Evolutionary conservation across 2,113 vertebrate genomes (phyloP), one percentile per base, ranked within the genome.

Genomic region (Hemichromis elongatus): DNA sequence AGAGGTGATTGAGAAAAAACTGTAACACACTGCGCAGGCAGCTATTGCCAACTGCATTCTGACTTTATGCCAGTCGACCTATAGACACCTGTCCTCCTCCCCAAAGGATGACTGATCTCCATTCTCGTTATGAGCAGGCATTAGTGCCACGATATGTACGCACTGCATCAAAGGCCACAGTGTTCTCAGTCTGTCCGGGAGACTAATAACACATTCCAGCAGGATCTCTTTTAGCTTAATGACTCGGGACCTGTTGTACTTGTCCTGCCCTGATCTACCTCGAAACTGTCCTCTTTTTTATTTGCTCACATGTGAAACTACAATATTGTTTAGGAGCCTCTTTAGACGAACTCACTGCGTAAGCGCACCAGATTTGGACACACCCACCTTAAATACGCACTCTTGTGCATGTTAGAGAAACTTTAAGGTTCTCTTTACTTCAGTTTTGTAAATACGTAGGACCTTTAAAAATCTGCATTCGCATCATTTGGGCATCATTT

Each of bases 161-260:
- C 70, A 30, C 37, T 63, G 81, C 81, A 35, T 81, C 70, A 63
- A 82, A 86, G 85, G 84, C 68, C 81, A 66, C 12, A 53, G 52
- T 81, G 81, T 91, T 82, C 50, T 30, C 82, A 42, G 42, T 83
- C 82, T 53, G 56, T 86, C 55, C 57, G 16, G 79, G 85, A 88
- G 85, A 78, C 59, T 50, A 37, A 84, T 86, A 66, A 79, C 26
- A 77, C 5, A 68, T 16, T 84, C 81, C 63, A 26, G 78, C 80
- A 70, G 73, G 70, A 68, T 87, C 61, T 37, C 40, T 54, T 50
- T 30, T 61, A 16, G 81, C 77, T 79, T 84, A 90, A 87, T 87
- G 78, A 86, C 78, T 80, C 63, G 30, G 86, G 88, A 83, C 87
- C 54, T 37, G 86, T 70, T 61, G 40, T 68, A 68, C 66, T 82